Evolutionary conservation across 2,797 vertebrate genomes (phyloP).

Genomic region (Anabas testudineus): DNA sequence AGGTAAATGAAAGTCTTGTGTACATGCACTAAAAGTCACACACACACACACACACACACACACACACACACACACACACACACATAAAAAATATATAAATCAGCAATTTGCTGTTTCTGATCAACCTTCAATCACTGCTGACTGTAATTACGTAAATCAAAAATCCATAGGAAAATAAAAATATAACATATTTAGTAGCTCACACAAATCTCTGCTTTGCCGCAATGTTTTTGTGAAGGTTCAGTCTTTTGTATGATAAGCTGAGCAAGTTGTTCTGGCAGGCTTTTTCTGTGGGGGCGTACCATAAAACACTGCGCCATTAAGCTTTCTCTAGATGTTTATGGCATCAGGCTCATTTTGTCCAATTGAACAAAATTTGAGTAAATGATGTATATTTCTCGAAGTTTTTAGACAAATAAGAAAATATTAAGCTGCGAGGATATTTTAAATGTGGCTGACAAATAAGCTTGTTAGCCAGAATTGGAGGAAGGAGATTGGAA

Average conservation of each 20-base stretch:
- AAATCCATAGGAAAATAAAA: constrained; percentile 5
- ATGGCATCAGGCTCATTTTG: constrained; percentile 16
- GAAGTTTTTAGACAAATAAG: not conserved
- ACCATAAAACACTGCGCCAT: constrained; percentile 76
- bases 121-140: not conserved
- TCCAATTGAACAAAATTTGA: not conserved
- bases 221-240: constrained; percentile 27
- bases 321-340: constrained; percentile 52
- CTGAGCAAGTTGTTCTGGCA: constrained; percentile 55
- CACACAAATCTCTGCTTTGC: constrained; percentile 22
- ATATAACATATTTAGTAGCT: constrained; percentile 2
- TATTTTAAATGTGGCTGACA: constrained; percentile 30
- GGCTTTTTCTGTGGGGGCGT: constrained; percentile 75
- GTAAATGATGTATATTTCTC: not conserved
- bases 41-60: too few species aligned
- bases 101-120: not conserved
- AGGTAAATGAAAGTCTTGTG: constrained; percentile 87
- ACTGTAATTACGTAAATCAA: not conserved
- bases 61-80: too few species aligned
- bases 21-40: constrained; percentile 20
- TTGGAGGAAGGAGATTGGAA: constrained; percentile 24
- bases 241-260: constrained; percentile 40
- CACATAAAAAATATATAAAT: constrained; percentile 1
- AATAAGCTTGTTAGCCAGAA: constrained; percentile 38
- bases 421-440: not conserved